Conservation (phyloP, 35 echinoderm and acorn worm species). For the Heliocidaris tuberculata region DNA sequence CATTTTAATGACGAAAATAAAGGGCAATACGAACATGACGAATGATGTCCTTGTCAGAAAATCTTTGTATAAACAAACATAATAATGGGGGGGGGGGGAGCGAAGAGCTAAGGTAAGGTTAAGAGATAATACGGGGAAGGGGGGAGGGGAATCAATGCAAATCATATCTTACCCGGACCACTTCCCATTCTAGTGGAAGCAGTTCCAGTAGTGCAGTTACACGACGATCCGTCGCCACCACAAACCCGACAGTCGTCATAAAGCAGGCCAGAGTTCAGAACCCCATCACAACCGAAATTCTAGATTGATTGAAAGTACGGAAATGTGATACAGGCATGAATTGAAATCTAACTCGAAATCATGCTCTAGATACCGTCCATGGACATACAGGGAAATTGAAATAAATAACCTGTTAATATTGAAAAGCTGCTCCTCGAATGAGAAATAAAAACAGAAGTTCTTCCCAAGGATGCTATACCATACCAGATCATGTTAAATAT, state of each 20-base stretch:
- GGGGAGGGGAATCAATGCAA: background rate
- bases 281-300: background rate
- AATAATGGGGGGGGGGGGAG: no score
- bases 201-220: background rate
- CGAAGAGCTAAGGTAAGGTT: no score
- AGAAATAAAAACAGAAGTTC: background rate
- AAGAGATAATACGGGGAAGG: no score
- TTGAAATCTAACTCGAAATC: no score
- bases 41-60: no score
- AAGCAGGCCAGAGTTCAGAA: background rate
- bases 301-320: background rate
- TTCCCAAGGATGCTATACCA: background rate
- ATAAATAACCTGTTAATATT: no score
- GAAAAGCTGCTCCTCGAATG: background rate
- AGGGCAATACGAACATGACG: no score
- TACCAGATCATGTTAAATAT: no score
- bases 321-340: background rate
- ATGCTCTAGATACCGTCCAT: no score
- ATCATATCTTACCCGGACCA: background rate
- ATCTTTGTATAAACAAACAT: no score
- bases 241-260: conserved; percentile 15
- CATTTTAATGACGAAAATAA: no score
- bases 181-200: background rate
- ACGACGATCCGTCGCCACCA: background rate
- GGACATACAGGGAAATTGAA: no score